A percentile compares a stretch with the other conserved stretches of the same genome.
Conservation (phyloP, 1,140 invertebrate genomes). For the Marisa cornuarietis region DNA sequence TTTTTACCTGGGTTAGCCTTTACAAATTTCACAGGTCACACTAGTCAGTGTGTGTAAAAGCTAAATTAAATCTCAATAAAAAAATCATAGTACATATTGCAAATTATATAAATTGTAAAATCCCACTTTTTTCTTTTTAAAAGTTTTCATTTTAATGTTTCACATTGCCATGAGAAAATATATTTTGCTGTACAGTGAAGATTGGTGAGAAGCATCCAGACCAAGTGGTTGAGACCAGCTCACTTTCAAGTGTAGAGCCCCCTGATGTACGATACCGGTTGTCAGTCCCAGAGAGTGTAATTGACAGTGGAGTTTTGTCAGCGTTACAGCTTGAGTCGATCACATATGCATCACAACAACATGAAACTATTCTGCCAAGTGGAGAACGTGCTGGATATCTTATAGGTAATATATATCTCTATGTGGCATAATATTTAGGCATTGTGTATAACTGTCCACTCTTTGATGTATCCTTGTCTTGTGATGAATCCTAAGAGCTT, state of each 20-base stretch:
- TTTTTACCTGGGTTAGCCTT: too few relatives aligned
- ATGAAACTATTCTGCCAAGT: conserved; percentile 90
- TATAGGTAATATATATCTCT: conserved; percentile 74
- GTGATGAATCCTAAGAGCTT: too few relatives aligned
- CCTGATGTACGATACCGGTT: conserved; percentile 93
- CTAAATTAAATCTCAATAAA: too few relatives aligned
- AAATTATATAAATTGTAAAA: background rate
- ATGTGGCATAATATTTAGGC: background rate
- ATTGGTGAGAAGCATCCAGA: conserved; percentile 97
- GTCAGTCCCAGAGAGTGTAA: conserved; percentile 84
- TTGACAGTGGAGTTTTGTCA: conserved; percentile 87
- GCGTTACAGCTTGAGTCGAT: conserved; percentile 97
- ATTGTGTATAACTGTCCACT: too few relatives aligned
- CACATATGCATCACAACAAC: conserved; percentile 94
- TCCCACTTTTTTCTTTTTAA: too few relatives aligned
- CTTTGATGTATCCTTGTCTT: background rate
- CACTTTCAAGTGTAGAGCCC: conserved; percentile 94
- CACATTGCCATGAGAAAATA: background rate
- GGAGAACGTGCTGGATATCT: conserved; percentile 94
- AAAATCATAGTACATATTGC: too few relatives aligned
- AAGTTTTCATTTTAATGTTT: background rate
- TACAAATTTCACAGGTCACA: too few relatives aligned
- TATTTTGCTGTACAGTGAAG: conserved; percentile 76
- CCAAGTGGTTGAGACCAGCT: conserved; percentile 98
- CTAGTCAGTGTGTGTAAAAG: too few relatives aligned